A percentile compares a stretch with the other conserved stretches of the same genome.
Evolutionary conservation across 2,888 invertebrate genomes (phyloP).

Genomic region (Drosophila affinis): DNA sequence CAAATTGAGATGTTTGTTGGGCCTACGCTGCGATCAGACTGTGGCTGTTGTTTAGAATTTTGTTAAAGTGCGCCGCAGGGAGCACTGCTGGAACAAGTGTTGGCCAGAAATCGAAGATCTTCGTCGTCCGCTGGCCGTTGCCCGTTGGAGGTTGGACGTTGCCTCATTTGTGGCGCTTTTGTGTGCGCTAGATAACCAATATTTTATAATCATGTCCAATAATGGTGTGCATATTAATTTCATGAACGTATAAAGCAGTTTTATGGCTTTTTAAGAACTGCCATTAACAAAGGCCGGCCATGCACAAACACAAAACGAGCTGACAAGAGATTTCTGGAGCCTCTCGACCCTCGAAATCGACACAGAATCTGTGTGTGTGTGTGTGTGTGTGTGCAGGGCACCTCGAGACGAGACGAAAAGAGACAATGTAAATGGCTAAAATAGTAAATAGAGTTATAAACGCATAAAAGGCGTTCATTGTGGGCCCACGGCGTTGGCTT

Average conservation of each 20-base stretch:
- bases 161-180: slow-evolving; percentile 67
- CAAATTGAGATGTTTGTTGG: slow-evolving; percentile 74
- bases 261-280: slow-evolving; percentile 79
- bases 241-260: slow-evolving; percentile 74
- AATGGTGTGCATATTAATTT: slow-evolving; percentile 79
- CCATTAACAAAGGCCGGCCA: slow-evolving; percentile 70
- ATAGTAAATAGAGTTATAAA: slow-evolving; percentile 79
- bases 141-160: slow-evolving; percentile 2
- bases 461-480: slow-evolving; percentile 71
- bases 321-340: slow-evolving; percentile 51
- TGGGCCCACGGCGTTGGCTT: slow-evolving; percentile 71
- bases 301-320: slow-evolving; percentile 75
- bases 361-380: background rate
- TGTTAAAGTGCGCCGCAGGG: slow-evolving; percentile 74
- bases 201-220: slow-evolving; percentile 80
- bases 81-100: slow-evolving; percentile 52
- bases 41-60: slow-evolving; percentile 62
- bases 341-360: slow-evolving; percentile 10
- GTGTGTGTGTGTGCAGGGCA: background rate
- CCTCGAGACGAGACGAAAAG: slow-evolving; percentile 6
- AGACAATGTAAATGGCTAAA: slow-evolving; percentile 45
- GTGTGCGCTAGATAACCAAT: slow-evolving; percentile 72
- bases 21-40: slow-evolving; percentile 27
- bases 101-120: slow-evolving; percentile 66
- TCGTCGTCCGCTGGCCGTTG: background rate